Conservation (phyloP, 2,797 vertebrate genomes). For the Coccyzus lansbergi region DNA sequence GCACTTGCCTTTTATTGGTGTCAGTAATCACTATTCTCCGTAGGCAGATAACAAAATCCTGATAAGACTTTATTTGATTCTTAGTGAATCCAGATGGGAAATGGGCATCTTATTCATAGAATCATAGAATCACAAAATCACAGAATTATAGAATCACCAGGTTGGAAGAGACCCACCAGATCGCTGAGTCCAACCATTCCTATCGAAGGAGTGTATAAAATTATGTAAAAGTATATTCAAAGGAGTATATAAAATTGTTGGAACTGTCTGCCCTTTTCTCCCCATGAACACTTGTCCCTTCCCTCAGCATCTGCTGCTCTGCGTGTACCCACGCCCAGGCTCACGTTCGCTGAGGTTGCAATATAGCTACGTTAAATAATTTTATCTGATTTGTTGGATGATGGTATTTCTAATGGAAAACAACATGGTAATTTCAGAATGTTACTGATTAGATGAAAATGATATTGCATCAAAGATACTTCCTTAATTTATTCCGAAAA, state of each 20-base stretch:
- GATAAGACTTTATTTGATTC: conserved; percentile 9
- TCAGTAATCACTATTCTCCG: neutral
- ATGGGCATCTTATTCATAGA: neutral
- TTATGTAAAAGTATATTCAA: too few relatives aligned
- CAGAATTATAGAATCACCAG: too few relatives aligned
- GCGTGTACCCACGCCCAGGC: conserved; percentile 16
- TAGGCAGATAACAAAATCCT: neutral
- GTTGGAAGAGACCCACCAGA: too few relatives aligned
- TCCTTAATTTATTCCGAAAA: conserved; percentile 82
- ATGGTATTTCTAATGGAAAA: conserved; percentile 80
- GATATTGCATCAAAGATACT: conserved; percentile 83
- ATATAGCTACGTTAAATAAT: conserved; percentile 63
- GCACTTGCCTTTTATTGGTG: neutral
- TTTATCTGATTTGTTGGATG: conserved; percentile 79
- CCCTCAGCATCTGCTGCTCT: neutral
- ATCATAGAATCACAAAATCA: too few relatives aligned
- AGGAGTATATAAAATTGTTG: conserved; percentile 23
- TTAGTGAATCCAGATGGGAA: neutral
- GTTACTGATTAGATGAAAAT: conserved; percentile 84
- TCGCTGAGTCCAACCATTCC: too few relatives aligned
- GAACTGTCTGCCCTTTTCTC: conserved; percentile 12
- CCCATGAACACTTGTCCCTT: conserved; percentile 23
- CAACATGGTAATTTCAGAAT: conserved; percentile 83
- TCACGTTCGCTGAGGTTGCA: conserved; percentile 71
- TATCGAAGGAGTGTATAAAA: too few relatives aligned